phyloP scores from a whole-genome alignment of 2,888 invertebrate species.

The Pyrochroa serraticornis region DNA sequence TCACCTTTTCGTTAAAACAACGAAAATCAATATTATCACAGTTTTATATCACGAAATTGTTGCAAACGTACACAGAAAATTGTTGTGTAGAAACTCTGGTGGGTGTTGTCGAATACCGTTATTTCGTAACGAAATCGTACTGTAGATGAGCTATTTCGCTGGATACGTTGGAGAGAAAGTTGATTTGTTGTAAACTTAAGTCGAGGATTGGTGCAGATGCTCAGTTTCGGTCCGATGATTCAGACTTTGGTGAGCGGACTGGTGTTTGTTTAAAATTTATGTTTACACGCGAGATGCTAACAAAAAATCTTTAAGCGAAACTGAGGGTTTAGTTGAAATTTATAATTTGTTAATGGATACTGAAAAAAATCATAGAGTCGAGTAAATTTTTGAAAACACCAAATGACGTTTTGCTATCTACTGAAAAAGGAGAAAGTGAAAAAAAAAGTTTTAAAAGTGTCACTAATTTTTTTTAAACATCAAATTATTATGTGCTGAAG shows the following conservation, averaged over 20 bases:
- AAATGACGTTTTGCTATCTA: no score
- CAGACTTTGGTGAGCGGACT: conserved; percentile 17
- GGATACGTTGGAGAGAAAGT: conserved; percentile 19
- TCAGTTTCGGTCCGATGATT: conserved; percentile 12
- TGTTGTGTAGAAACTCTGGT: background rate
- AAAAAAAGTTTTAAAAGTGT: no score
- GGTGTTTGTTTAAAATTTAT: background rate
- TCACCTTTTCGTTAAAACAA: conserved; percentile 2
- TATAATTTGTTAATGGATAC: no score
- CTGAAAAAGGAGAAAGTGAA: no score
- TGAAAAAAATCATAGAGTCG: no score
- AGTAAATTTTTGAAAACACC: no score
- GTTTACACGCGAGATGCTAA: no score
- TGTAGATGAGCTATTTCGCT: conserved; percentile 6
- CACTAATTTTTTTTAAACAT: no score
- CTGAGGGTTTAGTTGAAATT: no score
- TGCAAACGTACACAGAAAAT: conserved; percentile 3
- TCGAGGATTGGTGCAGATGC: conserved; percentile 14
- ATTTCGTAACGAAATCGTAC: conserved; percentile 18
- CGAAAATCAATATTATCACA: conserved; percentile 8
- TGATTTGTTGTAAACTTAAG: conserved; percentile 18
- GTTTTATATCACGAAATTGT: conserved; percentile 9
- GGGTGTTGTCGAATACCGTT: conserved; percentile 16
- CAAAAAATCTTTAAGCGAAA: no score
- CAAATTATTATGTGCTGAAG: no score